These are phyloP conservation scores for Drosophila saltans DNA, from an alignment of 1,140 invertebrate species.

Conservation along the genomic window DNA sequence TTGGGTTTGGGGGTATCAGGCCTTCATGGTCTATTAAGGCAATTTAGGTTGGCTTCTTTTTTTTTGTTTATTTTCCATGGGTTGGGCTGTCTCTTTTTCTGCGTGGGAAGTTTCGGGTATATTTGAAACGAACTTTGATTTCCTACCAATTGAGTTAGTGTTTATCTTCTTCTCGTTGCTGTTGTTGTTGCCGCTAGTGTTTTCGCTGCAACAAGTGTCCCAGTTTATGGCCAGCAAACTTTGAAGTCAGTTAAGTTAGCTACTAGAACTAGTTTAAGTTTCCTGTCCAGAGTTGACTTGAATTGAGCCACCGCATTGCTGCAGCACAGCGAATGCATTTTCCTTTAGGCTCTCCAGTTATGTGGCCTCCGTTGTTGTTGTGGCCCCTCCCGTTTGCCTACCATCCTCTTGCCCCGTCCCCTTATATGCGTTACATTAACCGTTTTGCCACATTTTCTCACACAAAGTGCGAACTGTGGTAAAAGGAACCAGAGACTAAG, in stretches of 20 bases:
- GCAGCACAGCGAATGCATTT: conserved; percentile 44
- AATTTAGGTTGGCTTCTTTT: conserved; percentile 70
- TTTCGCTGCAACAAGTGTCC: conserved; percentile 75
- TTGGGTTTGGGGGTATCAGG: conserved; percentile 26
- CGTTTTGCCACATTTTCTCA: conserved; percentile 78
- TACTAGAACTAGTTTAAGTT: conserved; percentile 78
- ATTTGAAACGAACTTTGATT: conserved; percentile 15
- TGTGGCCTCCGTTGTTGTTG: conserved; percentile 43
- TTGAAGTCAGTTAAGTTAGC: conserved; percentile 41
- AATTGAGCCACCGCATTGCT: conserved; percentile 11
- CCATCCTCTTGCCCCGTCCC: conserved; percentile 15
- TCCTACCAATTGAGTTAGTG: conserved; percentile 5
- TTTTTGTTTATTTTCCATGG: conserved; percentile 36
- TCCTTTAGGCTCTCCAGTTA: conserved; percentile 56
- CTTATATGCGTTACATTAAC: conserved; percentile 41
- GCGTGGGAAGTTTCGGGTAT: conserved; percentile 67
- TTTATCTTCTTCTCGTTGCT: conserved; percentile 34
- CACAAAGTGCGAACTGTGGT: conserved; percentile 35
- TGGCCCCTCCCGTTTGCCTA: conserved; percentile 16
- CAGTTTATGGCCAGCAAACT: conserved; percentile 56
- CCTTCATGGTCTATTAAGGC: conserved; percentile 80
- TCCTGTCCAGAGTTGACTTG: conserved; percentile 53
- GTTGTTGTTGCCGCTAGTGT: conserved; percentile 41
- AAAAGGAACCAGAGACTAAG: not conserved
- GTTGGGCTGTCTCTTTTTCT: conserved; percentile 39